Base-by-base conservation (phyloP, 2,113 vertebrate genomes). In the Oxyruncus cristatus region DNA sequence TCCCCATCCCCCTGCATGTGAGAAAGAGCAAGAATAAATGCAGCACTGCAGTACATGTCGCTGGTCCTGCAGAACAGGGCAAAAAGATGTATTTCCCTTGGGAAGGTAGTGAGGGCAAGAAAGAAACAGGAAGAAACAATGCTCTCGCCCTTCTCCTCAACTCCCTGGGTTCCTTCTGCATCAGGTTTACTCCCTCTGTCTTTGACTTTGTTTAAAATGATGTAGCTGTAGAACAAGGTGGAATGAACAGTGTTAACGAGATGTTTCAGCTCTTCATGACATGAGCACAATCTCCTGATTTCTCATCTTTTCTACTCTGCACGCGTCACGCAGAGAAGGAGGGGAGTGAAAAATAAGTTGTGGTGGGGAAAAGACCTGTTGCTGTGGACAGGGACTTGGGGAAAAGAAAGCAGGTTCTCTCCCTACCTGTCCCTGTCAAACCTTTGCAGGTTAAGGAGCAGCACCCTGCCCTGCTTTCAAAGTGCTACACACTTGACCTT, bases 281-380 rank as follows among this genome's bases (percentile, higher is more conserved):
- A 26, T 1, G 3, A 84, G n/a, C 35, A 26, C 11, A 32, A 67
- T 49, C 32, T 46, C 32, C 16, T 74, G 23, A n/a, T 56, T 10
- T 73, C 30, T 78, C 28, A 33, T 10, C 9, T 68, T 72, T 85
- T 66, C 61, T 83, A 6, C 15, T 70, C 37, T 53, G 28, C 20
- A 41, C 0, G 0, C 10, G 20, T 58, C 19, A 17, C 53, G 33
- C 22, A n/a, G 28, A 70, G 41, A 27, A 71, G 23, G 28, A 83
- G 2, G 11, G 11, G 18, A 86, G 27, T 89, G 55, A 55, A 86
- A 75, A 80, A 27, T 37, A 41, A 30, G 5, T 9, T 33, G 26
- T 37, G 46, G 3, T 6, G 0, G 14, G 24, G 24, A 39, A 11
- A 73, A 74, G 33, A 61, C 3, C 6, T 77, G 55, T 75, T 76